Evolutionary conservation across 2,888 invertebrate genomes (phyloP).

Genomic region (Agonopterix subpropinquella): DNA sequence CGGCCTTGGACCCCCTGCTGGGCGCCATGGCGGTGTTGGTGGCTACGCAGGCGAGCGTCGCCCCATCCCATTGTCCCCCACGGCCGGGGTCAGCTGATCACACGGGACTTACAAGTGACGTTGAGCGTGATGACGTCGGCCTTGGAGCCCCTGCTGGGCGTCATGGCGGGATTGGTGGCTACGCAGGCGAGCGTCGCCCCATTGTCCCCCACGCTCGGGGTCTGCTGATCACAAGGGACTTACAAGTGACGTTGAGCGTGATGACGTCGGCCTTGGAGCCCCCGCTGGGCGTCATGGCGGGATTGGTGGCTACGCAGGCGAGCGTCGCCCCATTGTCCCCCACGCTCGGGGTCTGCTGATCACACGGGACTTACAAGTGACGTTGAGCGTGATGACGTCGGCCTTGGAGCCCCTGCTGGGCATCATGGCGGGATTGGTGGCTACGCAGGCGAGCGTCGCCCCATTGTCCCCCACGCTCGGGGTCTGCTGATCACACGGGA

Average conservation of each 20-base stretch:
- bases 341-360: slow-evolving; percentile 45
- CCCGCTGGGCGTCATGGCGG: slow-evolving; percentile 56
- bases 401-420: slow-evolving; percentile 61
- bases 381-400: slow-evolving; percentile 62
- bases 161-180: slow-evolving; percentile 63
- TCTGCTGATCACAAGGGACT: slow-evolving; percentile 36
- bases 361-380: slow-evolving; percentile 54
- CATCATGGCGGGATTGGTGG: slow-evolving; percentile 62
- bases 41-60: slow-evolving; percentile 63
- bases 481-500: slow-evolving; percentile 3
- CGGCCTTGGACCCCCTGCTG: slow-evolving; percentile 58
- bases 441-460: slow-evolving; percentile 63
- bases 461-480: slow-evolving; percentile 26
- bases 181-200: slow-evolving; percentile 64
- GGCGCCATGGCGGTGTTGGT: slow-evolving; percentile 64
- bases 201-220: slow-evolving; percentile 50
- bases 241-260: slow-evolving; percentile 66
- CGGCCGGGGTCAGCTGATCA: too few relatives aligned
- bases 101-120: slow-evolving; percentile 57
- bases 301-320: slow-evolving; percentile 65
- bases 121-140: slow-evolving; percentile 64
- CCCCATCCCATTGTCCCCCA: slow-evolving; percentile 47
- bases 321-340: slow-evolving; percentile 52
- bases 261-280: slow-evolving; percentile 66
- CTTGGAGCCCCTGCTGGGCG: slow-evolving; percentile 58